These are phyloP conservation scores for Exaiptasia diaphana DNA, from an alignment of 64 coral and sea anemone species.

Conservation along the genomic window DNA sequence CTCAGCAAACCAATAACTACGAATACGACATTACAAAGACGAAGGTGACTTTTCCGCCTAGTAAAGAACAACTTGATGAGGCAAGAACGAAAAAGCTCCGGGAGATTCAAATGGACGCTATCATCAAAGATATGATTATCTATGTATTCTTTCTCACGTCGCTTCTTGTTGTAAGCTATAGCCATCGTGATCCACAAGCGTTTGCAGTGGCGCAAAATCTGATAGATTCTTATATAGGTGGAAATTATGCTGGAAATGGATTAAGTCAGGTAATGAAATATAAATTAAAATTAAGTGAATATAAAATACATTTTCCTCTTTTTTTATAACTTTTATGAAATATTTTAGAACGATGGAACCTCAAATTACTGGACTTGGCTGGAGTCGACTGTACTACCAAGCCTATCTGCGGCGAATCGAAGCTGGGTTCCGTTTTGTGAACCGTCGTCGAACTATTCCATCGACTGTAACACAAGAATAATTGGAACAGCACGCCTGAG, in stretches of 20 bases:
- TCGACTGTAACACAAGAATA: constrained; percentile 56
- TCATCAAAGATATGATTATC: constrained; percentile 20
- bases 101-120: constrained; percentile 34
- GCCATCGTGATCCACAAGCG: constrained; percentile 59
- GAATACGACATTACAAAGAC: not conserved
- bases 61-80: constrained; percentile 6
- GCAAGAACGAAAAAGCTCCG: constrained; percentile 11
- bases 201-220: constrained; percentile 37
- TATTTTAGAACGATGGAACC: constrained; percentile 19
- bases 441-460: constrained; percentile 6
- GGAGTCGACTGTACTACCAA: constrained; percentile 41
- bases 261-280: constrained; percentile 14
- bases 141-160: constrained; percentile 52
- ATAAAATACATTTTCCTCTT: not conserved
- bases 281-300: not conserved
- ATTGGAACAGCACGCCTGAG: constrained; percentile 55
- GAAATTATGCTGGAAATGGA: constrained; percentile 22
- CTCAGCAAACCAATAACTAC: not conserved
- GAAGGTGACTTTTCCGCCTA: not conserved
- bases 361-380: constrained; percentile 69
- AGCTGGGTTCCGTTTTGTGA: constrained; percentile 45
- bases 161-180: constrained; percentile 39
- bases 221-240: constrained; percentile 48
- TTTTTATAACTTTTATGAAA: not conserved
- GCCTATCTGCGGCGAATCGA: constrained; percentile 44